These are phyloP conservation scores for Drosophila paulistorum DNA, from an alignment of 1,140 invertebrate genomes.

Conservation along the genomic window DNA sequence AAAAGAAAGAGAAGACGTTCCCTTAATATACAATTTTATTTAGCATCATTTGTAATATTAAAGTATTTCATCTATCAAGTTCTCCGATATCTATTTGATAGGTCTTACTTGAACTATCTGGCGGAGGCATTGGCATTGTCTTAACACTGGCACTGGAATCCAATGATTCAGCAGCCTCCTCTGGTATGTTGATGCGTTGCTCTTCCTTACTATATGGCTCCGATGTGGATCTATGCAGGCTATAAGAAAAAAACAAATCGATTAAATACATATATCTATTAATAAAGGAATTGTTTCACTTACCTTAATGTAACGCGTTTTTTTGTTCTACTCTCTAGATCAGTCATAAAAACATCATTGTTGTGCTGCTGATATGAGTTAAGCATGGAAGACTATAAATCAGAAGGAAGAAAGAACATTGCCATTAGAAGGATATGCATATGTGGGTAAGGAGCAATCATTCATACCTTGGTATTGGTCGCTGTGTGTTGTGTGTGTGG, in stretches of 20 bases:
- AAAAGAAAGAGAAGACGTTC: no score
- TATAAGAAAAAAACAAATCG: not conserved
- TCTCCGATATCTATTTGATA: not conserved
- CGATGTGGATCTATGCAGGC: conserved; percentile 76
- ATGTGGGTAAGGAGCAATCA: not conserved
- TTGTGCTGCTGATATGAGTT: conserved; percentile 85
- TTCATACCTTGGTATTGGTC: conserved; percentile 71
- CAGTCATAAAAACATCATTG: conserved; percentile 87
- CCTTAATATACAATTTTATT: no score
- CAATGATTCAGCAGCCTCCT: conserved; percentile 66
- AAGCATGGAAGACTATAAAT: conserved; percentile 90
- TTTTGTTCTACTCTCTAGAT: conserved; percentile 91
- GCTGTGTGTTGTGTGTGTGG: conserved; percentile 67
- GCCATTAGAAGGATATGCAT: not conserved
- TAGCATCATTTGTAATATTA: no score
- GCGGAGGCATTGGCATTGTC: conserved; percentile 63
- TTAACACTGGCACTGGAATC: conserved; percentile 45
- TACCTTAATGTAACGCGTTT: conserved; percentile 92
- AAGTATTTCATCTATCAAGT: no score
- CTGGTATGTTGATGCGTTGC: conserved; percentile 71
- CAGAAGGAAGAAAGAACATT: conserved; percentile 70
- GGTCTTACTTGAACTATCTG: conserved; percentile 77
- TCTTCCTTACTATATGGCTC: conserved; percentile 75
- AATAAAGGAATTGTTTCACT: not conserved
- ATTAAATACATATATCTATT: no score